Evolutionary conservation across 2,113 vertebrate genomes (phyloP).

Genomic region (Galemys pyrenaicus): DNA sequence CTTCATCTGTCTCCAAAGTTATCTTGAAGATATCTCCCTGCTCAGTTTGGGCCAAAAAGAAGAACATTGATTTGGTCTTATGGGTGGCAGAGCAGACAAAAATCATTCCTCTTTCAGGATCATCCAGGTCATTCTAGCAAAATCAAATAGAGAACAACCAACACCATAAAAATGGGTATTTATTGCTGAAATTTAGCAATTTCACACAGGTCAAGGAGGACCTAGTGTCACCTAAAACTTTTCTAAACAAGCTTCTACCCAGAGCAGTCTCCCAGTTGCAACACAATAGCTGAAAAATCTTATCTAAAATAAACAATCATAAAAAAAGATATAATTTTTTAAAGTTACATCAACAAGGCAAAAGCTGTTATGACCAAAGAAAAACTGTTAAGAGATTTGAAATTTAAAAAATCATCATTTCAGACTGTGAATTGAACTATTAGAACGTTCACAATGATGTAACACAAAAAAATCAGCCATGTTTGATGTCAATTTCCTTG

Average conservation of each 20-base stretch:
- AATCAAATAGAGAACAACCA: conserved; percentile 44
- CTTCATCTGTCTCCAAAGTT: conserved; percentile 98
- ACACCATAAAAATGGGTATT: conserved; percentile 19
- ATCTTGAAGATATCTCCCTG: conserved; percentile 99
- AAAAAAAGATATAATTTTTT: not conserved
- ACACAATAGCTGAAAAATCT: not conserved
- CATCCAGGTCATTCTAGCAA: conserved; percentile 96
- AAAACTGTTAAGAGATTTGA: conserved; percentile 87
- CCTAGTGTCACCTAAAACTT: not conserved
- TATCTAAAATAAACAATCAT: not conserved
- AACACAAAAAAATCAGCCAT: not conserved
- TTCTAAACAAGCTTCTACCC: not conserved
- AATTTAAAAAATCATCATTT: conserved; percentile 80
- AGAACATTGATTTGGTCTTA: conserved; percentile 99
- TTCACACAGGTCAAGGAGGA: not conserved
- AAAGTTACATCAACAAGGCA: conserved; percentile 50
- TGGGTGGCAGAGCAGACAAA: conserved; percentile 99
- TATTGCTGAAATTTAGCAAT: not conserved
- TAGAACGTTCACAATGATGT: not conserved
- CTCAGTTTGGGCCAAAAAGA: conserved; percentile 98
- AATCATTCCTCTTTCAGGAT: conserved; percentile 98
- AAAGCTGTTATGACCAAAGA: conserved; percentile 78
- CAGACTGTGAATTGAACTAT: conserved; percentile 22
- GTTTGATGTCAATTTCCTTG: not conserved
- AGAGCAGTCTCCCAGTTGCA: not conserved